Conservation (phyloP, 2,888 invertebrate species). For the Sylvicola cinctus region DNA sequence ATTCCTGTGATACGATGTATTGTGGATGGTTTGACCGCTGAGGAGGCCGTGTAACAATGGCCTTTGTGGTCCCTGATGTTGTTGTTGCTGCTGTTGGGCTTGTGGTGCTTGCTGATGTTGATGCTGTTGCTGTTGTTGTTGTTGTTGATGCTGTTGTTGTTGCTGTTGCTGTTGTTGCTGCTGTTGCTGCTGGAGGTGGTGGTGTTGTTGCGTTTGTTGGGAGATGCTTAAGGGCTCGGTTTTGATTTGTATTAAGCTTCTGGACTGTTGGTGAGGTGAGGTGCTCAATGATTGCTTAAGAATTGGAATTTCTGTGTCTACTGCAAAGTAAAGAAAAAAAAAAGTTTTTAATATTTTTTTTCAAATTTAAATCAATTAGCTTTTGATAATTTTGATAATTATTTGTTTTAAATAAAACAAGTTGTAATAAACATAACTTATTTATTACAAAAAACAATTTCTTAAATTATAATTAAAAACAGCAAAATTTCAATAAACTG, state of each 20-base stretch:
- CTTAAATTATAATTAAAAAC: no score
- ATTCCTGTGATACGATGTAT: conserved; percentile 24
- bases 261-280: conserved; percentile 15
- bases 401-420: no score
- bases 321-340: conserved; percentile 10
- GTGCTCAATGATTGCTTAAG: conserved; percentile 25
- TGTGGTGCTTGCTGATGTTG: conserved; percentile 10
- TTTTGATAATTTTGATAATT: no score
- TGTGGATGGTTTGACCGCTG: conserved; percentile 25
- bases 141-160: conserved; percentile 12
- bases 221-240: conserved; percentile 2
- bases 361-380: background rate
- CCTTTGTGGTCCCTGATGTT: conserved; percentile 14
- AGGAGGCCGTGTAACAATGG: conserved; percentile 24
- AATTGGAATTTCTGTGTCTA: conserved; percentile 27
- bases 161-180: conserved; percentile 4
- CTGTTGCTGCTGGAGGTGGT: conserved; percentile 10
- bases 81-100: conserved; percentile 9
- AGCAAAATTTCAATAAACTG: no score
- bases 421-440: background rate
- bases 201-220: conserved; percentile 9
- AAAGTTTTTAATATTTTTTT: conserved; percentile 1
- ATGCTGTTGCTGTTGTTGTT: conserved; percentile 6
- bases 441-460: no score
- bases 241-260: conserved; percentile 1